phyloP scores from a whole-genome alignment of 1,140 invertebrate species.

The Ridgeia piscesae region DNA sequence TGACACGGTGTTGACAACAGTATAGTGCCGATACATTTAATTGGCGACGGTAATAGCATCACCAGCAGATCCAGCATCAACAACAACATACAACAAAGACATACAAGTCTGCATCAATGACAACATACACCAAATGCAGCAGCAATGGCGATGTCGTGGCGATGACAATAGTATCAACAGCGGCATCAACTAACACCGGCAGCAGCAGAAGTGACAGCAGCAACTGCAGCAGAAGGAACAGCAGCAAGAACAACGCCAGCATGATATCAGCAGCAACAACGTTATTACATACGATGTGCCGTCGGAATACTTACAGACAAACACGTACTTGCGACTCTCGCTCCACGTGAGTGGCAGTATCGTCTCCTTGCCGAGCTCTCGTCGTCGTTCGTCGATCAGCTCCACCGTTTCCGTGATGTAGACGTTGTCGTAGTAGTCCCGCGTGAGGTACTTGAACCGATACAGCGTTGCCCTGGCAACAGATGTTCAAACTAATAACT shows the following conservation, averaged over 20 bases:
- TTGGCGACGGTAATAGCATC: no score
- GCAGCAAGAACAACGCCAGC: neutral
- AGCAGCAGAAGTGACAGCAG: neutral
- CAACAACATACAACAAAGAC: neutral
- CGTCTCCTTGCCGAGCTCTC: slow-evolving; percentile 64
- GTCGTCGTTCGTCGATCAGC: slow-evolving; percentile 68
- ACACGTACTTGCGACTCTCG: slow-evolving; percentile 59
- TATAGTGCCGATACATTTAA: no score
- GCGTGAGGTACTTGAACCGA: slow-evolving; percentile 71
- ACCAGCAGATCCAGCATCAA: neutral
- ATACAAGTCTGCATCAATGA: neutral
- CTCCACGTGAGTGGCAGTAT: slow-evolving; percentile 71
- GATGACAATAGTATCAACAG: neutral
- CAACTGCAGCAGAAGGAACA: neutral
- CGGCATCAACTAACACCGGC: no score
- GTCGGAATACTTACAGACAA: neutral
- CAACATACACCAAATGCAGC: neutral
- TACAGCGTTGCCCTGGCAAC: slow-evolving; percentile 59
- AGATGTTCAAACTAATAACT: neutral
- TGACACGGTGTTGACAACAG: neutral
- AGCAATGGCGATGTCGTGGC: neutral
- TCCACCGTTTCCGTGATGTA: slow-evolving; percentile 71
- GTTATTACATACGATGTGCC: slow-evolving; percentile 23
- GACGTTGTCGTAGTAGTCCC: slow-evolving; percentile 73
- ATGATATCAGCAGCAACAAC: slow-evolving; percentile 16